Percentiles rank a stretch among this genome's conserved stretches.
These are phyloP conservation scores for Eueides isabella DNA, from an alignment of 1,140 invertebrate species.

Conservation along the genomic window DNA sequence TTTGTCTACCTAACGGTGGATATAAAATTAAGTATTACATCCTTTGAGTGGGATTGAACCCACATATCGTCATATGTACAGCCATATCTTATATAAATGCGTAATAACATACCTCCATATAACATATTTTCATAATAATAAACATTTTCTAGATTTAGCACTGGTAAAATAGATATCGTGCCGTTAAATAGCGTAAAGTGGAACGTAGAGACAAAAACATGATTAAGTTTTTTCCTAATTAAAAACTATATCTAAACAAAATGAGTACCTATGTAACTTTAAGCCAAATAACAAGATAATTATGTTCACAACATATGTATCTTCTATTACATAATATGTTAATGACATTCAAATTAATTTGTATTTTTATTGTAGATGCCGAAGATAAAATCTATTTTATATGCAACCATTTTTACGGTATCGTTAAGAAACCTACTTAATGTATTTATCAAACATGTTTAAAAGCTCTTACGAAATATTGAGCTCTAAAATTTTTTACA, in stretches of 20 bases:
- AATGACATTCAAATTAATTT: slow-evolving; percentile 13
- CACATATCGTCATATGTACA: no score
- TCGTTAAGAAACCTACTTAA: slow-evolving; percentile 12
- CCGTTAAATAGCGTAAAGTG: no score
- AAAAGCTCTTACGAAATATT: slow-evolving; percentile 5
- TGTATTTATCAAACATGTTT: background rate
- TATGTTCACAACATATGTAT: background rate
- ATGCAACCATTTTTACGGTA: slow-evolving; percentile 6
- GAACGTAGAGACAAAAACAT: no score
- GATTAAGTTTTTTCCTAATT: background rate
- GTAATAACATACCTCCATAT: no score
- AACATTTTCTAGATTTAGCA: no score
- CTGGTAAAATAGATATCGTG: no score
- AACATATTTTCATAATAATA: no score
- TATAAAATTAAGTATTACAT: no score
- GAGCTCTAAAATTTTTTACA: background rate
- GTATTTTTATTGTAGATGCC: slow-evolving; percentile 4
- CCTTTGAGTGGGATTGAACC: no score
- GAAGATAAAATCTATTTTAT: slow-evolving; percentile 5
- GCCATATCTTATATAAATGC: no score
- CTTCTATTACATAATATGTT: background rate
- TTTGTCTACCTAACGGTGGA: no score
- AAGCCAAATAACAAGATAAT: background rate
- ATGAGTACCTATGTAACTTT: background rate
- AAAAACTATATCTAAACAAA: background rate